Evolutionary conservation across 2,797 vertebrate species (phyloP), one percentile per base, ranked within the genome.

Genomic region (Acrossocheilus wenchowensis): DNA sequence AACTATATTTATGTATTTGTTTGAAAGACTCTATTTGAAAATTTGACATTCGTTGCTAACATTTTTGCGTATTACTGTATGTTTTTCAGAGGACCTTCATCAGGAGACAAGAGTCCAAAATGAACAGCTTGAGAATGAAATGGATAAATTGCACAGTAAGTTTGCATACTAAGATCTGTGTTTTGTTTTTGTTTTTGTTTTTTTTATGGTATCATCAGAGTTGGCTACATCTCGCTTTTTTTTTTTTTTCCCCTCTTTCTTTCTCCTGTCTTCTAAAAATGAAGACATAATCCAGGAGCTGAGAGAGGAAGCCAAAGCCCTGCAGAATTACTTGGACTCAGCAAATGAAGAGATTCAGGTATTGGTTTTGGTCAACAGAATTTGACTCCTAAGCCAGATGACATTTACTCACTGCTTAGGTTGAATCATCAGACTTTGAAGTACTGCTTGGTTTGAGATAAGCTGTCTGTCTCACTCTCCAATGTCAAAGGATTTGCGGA

Each of bases 341-440:
- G 94, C 96, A 45, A 96, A 96, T 86, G 95, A 96, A n/a, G 89
- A 96, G 87, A 93, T 96, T 84, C 95, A 96, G 94, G 96, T 97
- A 95, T 66, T 78, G 62, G 41, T 79, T 66, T 66, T 71, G 34
- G 84, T 86, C 84, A 86, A 62, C 54, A 81, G 52, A 80, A 39
- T 48, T 62, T 62, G 75, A 78, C 64, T 79, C 45, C 21, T 79
- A 84, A 72, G 4, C 19, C 23, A 30, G 68, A 64, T 86, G 66
- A 86, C 68, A 74, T 81, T 81, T 80, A 86, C 69, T 81, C 41
- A 72, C 77, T 3, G n/a, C 78, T 72, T 62, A 41, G n/a, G 39
- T 81, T 81, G 84, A 86, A 81, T 81, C 54, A 60, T 48, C 71
- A 82, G 78, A 60, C 48, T 86, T 74, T 82, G 57, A 82, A 43